These are phyloP conservation scores for Mugil cephalus DNA, from an alignment of 2,113 vertebrate genomes.

Conservation along the genomic window DNA sequence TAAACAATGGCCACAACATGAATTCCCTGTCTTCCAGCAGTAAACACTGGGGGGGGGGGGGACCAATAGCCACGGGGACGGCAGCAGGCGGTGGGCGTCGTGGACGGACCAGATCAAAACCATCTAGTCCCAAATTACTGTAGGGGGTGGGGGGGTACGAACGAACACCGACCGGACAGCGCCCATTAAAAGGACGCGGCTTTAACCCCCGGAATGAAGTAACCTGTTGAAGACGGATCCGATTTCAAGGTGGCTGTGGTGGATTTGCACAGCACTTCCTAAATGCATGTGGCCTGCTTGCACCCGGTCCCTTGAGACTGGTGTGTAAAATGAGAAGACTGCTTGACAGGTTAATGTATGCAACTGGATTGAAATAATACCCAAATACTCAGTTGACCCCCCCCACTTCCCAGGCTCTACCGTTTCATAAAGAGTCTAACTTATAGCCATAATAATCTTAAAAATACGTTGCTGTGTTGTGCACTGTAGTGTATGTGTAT, in stretches of 20 bases:
- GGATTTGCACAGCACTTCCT: constrained; percentile 72
- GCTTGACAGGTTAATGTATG: constrained; percentile 85
- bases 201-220: constrained; percentile 53
- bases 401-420: constrained; percentile 48
- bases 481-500: too few species aligned
- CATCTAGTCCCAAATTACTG: constrained; percentile 20
- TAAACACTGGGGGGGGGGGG: constrained; percentile 58
- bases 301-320: constrained; percentile 63
- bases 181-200: constrained; percentile 35
- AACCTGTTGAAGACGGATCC: constrained; percentile 59
- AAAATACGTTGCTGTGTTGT: not conserved
- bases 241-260: constrained; percentile 57
- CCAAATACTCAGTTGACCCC: constrained; percentile 71
- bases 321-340: constrained; percentile 81
- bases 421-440: constrained; percentile 32
- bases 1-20: constrained; percentile 65
- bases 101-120: constrained; percentile 25
- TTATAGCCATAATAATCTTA: constrained; percentile 9
- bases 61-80: constrained; percentile 46
- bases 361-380: constrained; percentile 82
- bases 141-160: too few species aligned
- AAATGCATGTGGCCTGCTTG: constrained; percentile 73
- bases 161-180: constrained; percentile 27
- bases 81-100: constrained; percentile 40
- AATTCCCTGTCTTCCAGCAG: constrained; percentile 61